Conservation (phyloP, 2,113 vertebrate species). For the Ibidorhyncha struthersii region DNA sequence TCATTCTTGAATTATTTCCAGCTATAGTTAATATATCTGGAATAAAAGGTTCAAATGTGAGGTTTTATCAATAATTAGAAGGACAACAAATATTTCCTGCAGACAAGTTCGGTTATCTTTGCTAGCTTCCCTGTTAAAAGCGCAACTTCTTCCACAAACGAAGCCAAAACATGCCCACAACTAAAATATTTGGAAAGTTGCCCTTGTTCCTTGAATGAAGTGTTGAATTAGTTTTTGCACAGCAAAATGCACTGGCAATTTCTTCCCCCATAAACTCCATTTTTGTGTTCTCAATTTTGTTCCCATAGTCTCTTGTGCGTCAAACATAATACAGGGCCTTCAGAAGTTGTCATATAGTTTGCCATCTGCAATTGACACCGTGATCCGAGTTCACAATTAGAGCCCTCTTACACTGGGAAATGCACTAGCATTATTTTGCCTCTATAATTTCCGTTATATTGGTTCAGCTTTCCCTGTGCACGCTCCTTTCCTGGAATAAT, state of each 20-base stretch:
- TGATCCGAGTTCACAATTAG: background rate
- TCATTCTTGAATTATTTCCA: background rate
- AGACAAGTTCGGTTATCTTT: background rate
- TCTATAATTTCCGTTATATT: background rate
- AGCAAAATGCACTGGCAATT: background rate
- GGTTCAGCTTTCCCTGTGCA: background rate
- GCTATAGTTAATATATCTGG: background rate
- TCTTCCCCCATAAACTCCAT: background rate
- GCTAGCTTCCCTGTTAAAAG: background rate
- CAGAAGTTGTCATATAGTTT: background rate
- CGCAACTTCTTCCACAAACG: background rate
- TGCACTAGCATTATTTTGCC: background rate
- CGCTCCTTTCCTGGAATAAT: background rate
- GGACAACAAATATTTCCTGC: background rate
- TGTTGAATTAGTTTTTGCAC: background rate
- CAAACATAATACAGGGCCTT: background rate
- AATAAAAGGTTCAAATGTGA: background rate
- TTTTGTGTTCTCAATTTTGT: background rate
- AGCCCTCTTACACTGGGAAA: background rate
- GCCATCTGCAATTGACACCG: background rate
- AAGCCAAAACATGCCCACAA: background rate
- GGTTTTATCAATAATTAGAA: background rate
- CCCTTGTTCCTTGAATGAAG: background rate
- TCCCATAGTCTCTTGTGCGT: background rate
- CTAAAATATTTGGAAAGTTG: background rate